Evolutionary conservation across 2,888 invertebrate genomes (phyloP).

Genomic region (Endotricha flammealis): DNA sequence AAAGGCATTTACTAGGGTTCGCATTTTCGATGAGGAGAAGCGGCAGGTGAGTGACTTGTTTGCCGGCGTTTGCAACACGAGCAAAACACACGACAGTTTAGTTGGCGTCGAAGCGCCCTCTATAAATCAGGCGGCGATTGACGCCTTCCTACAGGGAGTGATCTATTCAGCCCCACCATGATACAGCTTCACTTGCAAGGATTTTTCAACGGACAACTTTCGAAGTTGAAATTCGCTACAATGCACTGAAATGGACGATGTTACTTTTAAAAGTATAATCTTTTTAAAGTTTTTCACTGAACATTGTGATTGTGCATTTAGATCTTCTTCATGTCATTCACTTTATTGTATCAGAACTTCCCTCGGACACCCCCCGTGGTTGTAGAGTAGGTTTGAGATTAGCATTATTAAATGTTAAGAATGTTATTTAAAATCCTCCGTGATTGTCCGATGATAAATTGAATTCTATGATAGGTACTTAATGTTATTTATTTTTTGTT

Average conservation of each 20-base stretch:
- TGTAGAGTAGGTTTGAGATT: too few relatives aligned
- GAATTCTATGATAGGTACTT: neutral
- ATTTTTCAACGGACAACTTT: slow-evolving; percentile 53
- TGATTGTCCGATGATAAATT: too few relatives aligned
- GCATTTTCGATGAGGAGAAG: slow-evolving; percentile 69
- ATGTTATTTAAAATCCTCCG: too few relatives aligned
- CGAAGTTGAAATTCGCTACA: slow-evolving; percentile 35
- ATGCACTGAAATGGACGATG: slow-evolving; percentile 22
- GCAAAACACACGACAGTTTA: slow-evolving; percentile 71
- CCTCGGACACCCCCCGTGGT: too few relatives aligned
- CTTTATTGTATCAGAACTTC: too few relatives aligned
- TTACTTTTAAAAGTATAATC: slow-evolving; percentile 21
- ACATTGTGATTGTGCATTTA: slow-evolving; percentile 10
- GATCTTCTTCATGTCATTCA: neutral
- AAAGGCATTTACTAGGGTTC: slow-evolving; percentile 68
- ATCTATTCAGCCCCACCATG: slow-evolving; percentile 70
- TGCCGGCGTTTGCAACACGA: slow-evolving; percentile 63
- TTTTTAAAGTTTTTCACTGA: slow-evolving; percentile 16
- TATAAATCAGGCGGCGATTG: slow-evolving; percentile 75
- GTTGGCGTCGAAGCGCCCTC: slow-evolving; percentile 63
- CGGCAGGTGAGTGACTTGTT: slow-evolving; percentile 77
- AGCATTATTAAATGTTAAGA: too few relatives aligned
- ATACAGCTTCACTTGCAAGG: slow-evolving; percentile 67
- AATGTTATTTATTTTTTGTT: slow-evolving; percentile 2
- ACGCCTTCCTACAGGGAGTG: slow-evolving; percentile 76